Conservation (phyloP, 2,113 vertebrate genomes). For the Bubalus kerabau region DNA sequence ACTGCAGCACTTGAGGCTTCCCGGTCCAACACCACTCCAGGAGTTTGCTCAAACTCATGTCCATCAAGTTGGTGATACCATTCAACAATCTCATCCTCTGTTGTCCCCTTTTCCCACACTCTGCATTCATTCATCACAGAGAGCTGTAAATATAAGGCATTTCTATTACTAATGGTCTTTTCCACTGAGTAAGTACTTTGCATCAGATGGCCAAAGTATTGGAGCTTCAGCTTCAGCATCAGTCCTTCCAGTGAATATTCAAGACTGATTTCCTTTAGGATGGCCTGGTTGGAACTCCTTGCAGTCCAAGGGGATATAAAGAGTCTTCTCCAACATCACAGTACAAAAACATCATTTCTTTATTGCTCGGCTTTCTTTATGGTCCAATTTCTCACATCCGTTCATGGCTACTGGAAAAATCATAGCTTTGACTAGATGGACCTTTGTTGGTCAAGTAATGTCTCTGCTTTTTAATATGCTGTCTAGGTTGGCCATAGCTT, state of each 20-base stretch:
- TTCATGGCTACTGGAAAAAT: neutral
- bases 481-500: neutral
- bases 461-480: neutral
- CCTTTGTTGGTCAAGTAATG: neutral
- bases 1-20: neutral
- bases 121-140: no score
- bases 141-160: no score
- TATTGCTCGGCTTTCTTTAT: neutral
- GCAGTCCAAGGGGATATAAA: neutral
- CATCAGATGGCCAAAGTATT: neutral
- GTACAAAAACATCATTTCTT: neutral
- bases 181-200: neutral
- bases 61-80: neutral
- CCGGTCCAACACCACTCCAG: neutral
- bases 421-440: neutral
- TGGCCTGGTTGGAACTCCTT: neutral
- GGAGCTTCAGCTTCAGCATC: neutral
- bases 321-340: neutral
- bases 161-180: neutral
- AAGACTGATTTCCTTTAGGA: neutral
- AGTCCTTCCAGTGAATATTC: neutral
- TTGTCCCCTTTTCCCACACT: neutral
- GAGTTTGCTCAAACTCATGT: neutral
- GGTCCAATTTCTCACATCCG: neutral
- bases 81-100: neutral